These are phyloP conservation scores for Falco peregrinus DNA, from an alignment of 2,797 vertebrate species.

Conservation along the genomic window DNA sequence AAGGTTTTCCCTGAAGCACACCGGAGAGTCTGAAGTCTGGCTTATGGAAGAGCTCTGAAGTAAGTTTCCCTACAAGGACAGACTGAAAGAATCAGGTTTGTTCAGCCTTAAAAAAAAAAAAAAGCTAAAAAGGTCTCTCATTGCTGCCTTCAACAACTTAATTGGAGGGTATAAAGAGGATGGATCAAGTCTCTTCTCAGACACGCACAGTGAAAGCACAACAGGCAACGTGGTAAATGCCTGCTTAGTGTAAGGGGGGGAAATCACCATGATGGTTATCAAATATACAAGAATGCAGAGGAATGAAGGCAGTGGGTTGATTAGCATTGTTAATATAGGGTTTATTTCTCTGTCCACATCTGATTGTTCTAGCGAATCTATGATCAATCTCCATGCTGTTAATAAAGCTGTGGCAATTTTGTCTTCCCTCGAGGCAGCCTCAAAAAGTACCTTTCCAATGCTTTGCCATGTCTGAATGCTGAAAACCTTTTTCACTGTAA, in stretches of 20 bases:
- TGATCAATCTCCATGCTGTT: too few relatives aligned
- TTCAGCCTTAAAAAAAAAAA: background rate
- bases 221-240: background rate
- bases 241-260: background rate
- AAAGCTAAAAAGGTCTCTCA: background rate
- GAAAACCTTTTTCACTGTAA: too few relatives aligned
- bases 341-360: too few relatives aligned
- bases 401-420: too few relatives aligned
- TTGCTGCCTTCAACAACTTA: background rate
- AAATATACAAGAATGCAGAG: background rate
- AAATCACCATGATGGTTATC: background rate
- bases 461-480: too few relatives aligned
- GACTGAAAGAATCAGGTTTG: background rate
- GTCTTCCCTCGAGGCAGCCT: too few relatives aligned
- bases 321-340: too few relatives aligned
- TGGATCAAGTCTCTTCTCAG: background rate
- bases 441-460: too few relatives aligned
- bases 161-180: background rate
- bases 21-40: background rate
- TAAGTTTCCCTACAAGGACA: background rate
- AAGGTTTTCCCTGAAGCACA: background rate
- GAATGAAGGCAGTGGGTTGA: too few relatives aligned
- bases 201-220: background rate
- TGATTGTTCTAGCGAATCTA: too few relatives aligned
- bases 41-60: background rate